A percentile compares a stretch with the other conserved stretches of the same genome.
phyloP scores from a whole-genome alignment of 2,888 invertebrate species.

The Heliothis peltigera region DNA sequence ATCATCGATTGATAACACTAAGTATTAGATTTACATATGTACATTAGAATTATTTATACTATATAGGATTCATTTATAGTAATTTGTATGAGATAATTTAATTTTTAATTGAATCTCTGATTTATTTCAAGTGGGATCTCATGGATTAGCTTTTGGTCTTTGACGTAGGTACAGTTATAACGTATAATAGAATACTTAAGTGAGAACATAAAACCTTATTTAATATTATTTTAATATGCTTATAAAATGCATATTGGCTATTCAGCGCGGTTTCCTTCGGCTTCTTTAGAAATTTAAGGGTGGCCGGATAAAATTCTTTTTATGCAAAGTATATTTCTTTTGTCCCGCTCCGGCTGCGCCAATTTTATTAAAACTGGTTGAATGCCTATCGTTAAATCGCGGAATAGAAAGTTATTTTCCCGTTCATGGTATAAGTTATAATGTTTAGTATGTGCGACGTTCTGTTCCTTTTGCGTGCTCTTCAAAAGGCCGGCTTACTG shows the following conservation, averaged over 20 bases:
- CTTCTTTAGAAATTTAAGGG: background rate
- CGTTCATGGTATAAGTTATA: background rate
- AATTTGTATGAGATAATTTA: background rate
- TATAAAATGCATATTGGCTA: background rate
- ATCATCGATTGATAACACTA: background rate
- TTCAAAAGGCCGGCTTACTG: constrained; percentile 30
- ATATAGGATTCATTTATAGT: background rate
- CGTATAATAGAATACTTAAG: background rate
- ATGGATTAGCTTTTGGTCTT: too few relatives aligned
- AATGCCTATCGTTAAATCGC: background rate
- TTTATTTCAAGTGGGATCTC: too few relatives aligned
- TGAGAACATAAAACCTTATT: background rate
- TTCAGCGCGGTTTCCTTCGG: background rate
- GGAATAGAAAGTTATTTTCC: background rate
- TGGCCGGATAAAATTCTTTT: background rate
- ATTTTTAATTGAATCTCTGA: background rate
- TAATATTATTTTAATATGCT: background rate
- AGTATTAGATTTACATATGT: background rate
- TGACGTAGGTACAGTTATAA: background rate
- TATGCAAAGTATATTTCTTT: background rate
- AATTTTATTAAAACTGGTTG: background rate
- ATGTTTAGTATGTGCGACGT: constrained; percentile 4
- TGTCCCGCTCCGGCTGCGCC: background rate
- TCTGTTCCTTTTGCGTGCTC: constrained; percentile 11
- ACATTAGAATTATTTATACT: background rate